Evolutionary conservation across 1,140 invertebrate genomes (phyloP).

Genomic region (Aphelinus certus): DNA sequence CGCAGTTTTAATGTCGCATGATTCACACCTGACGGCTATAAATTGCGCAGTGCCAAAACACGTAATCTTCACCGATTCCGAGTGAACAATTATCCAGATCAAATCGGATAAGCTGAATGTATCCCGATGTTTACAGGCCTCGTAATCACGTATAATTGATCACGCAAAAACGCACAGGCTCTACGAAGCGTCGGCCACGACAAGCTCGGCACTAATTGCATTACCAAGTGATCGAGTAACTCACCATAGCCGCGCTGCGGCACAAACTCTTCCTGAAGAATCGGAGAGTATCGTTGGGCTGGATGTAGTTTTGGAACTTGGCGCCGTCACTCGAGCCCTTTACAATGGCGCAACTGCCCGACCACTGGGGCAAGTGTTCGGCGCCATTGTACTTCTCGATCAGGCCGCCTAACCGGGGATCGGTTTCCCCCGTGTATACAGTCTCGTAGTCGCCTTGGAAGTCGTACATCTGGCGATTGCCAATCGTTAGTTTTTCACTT

Average conservation of each 20-base stretch:
- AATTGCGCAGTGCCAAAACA: too few relatives aligned
- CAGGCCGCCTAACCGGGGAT: conserved; percentile 72
- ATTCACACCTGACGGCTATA: too few relatives aligned
- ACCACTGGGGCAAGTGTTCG: conserved; percentile 79
- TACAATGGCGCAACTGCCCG: conserved; percentile 78
- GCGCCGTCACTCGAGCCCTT: conserved; percentile 85
- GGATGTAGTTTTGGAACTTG: conserved; percentile 79
- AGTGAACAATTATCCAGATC: too few relatives aligned
- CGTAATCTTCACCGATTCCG: too few relatives aligned
- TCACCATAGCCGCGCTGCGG: conserved; percentile 77
- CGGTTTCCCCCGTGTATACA: conserved; percentile 77
- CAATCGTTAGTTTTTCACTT: too few relatives aligned
- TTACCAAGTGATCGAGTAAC: conserved; percentile 42
- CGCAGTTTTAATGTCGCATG: too few relatives aligned
- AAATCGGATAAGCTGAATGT: too few relatives aligned
- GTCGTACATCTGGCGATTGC: conserved; percentile 80
- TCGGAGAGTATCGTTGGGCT: conserved; percentile 73
- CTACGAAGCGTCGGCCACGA: too few relatives aligned
- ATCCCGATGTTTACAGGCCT: too few relatives aligned
- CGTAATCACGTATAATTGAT: too few relatives aligned
- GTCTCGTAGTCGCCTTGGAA: conserved; percentile 83
- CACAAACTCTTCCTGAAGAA: conserved; percentile 88
- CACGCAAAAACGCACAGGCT: too few relatives aligned
- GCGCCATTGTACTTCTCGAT: conserved; percentile 81
- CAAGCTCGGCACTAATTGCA: too few relatives aligned